A percentile compares a stretch with the other conserved stretches of the same genome.
Evolutionary conservation across 2,113 vertebrate species (phyloP).

Genomic region (Tringa solitaria): DNA sequence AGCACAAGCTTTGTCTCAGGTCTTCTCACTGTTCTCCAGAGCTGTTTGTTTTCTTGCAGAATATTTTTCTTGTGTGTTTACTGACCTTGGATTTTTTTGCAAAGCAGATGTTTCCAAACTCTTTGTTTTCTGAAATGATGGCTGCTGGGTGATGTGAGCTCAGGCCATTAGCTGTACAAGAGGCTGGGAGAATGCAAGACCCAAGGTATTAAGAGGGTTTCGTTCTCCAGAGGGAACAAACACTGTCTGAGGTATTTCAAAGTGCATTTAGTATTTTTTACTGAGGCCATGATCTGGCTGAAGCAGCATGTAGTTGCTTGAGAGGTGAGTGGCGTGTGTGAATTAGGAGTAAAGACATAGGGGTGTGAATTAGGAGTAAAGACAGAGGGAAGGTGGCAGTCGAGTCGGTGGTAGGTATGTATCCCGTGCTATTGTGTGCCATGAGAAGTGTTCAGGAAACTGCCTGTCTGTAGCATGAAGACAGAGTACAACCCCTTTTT

Average conservation of each 20-base stretch:
- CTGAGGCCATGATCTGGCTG: background rate
- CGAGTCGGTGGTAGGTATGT: rapidly evolving
- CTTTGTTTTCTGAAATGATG: background rate
- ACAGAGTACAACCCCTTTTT: background rate
- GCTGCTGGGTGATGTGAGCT: background rate
- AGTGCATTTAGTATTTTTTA: background rate
- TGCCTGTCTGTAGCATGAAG: background rate
- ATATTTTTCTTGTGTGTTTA: background rate
- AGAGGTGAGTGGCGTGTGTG: background rate
- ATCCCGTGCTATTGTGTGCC: background rate
- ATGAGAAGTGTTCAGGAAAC: background rate
- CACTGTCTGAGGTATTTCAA: background rate
- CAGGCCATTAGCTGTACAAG: background rate
- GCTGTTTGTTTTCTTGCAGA: background rate
- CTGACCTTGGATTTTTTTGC: background rate
- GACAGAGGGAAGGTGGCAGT: background rate
- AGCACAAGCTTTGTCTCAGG: background rate
- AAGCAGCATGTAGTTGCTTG: background rate
- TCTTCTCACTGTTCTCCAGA: background rate
- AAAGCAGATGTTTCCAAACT: background rate
- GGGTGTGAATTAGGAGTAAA: background rate
- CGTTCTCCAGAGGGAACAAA: background rate
- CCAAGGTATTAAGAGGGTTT: background rate
- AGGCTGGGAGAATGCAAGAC: background rate
- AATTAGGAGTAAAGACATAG: background rate